phyloP scores from a whole-genome alignment of 2,888 invertebrate species.

The Athetis lepigone region DNA sequence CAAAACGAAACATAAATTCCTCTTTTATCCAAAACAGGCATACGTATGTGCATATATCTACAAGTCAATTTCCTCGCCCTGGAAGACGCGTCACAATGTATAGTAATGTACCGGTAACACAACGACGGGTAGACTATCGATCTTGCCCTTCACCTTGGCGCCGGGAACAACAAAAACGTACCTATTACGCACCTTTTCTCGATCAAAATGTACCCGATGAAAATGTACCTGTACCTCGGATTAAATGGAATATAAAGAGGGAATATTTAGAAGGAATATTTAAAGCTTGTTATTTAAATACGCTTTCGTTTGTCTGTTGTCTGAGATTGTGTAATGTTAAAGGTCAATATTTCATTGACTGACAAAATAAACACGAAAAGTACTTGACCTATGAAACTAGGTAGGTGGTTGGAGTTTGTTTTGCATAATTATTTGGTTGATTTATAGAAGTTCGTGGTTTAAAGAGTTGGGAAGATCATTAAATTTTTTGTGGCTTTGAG shows the following conservation, averaged over 20 bases:
- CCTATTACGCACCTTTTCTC: conserved; percentile 51
- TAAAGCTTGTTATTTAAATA: background rate
- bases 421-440: too few relatives aligned
- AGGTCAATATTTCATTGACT: too few relatives aligned
- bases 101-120: conserved; percentile 45
- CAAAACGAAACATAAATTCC: too few relatives aligned
- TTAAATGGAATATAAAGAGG: conserved; percentile 19
- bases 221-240: conserved; percentile 21
- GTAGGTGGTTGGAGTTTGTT: too few relatives aligned
- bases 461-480: too few relatives aligned
- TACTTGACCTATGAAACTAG: too few relatives aligned
- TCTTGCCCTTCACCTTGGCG: conserved; percentile 67
- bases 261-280: background rate
- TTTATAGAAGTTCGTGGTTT: too few relatives aligned
- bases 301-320: background rate
- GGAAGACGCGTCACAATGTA: conserved; percentile 30
- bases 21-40: background rate
- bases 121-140: conserved; percentile 59
- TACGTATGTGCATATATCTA: background rate
- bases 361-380: too few relatives aligned
- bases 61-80: background rate
- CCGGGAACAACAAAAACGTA: conserved; percentile 54
- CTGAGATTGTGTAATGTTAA: background rate
- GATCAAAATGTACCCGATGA: conserved; percentile 16
- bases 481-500: too few relatives aligned